These are phyloP conservation scores for Battus philenor DNA, from an alignment of 1,140 invertebrate genomes.

Conservation along the genomic window DNA sequence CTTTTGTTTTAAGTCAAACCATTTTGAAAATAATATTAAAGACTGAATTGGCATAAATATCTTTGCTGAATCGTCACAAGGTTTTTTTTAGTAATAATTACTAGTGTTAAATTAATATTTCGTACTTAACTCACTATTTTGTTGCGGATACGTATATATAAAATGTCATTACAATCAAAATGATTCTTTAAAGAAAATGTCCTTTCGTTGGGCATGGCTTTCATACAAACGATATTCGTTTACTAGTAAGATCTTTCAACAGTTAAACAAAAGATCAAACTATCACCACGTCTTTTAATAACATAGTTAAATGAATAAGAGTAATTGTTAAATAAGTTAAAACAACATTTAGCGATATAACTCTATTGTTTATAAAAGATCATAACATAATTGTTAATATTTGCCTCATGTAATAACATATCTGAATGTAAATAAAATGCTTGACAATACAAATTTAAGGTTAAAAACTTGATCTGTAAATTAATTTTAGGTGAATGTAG, in stretches of 20 bases:
- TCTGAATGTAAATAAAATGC: conserved; percentile 71
- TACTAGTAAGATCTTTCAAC: too few relatives aligned
- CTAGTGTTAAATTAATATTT: too few relatives aligned
- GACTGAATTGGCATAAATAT: conserved; percentile 68
- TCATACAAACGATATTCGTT: too few relatives aligned
- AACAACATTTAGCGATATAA: background rate
- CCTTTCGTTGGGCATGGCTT: too few relatives aligned
- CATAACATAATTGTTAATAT: background rate
- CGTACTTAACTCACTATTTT: too few relatives aligned
- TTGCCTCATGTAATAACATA: conserved; percentile 66
- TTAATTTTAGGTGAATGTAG: conserved; percentile 15
- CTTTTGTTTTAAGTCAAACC: conserved; percentile 13
- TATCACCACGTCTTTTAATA: too few relatives aligned
- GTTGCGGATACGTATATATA: too few relatives aligned
- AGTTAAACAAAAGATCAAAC: too few relatives aligned
- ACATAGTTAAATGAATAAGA: conserved; percentile 28
- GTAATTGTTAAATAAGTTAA: conserved; percentile 1
- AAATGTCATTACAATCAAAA: too few relatives aligned
- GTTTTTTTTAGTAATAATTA: too few relatives aligned
- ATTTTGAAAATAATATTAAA: conserved; percentile 45
- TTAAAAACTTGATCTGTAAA: conserved; percentile 39
- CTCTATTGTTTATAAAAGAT: background rate
- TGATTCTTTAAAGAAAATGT: too few relatives aligned
- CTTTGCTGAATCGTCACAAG: conserved; percentile 28
- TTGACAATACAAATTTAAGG: conserved; percentile 72